Evolutionary conservation across 2,797 vertebrate species (phyloP).

Genomic region (Sternotherus odoratus): DNA sequence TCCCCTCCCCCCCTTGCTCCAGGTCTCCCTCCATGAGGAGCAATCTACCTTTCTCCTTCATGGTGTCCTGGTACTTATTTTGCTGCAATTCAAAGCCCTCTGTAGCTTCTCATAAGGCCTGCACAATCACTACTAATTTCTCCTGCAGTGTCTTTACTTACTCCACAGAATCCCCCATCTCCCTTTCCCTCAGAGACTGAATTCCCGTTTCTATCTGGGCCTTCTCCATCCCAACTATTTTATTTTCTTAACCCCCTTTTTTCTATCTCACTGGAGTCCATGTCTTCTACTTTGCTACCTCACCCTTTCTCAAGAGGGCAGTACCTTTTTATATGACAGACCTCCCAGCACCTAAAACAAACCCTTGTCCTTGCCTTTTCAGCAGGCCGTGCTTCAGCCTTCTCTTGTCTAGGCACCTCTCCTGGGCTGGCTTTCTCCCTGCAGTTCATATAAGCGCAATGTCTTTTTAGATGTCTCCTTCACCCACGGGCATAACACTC

Average conservation of each 20-base stretch:
- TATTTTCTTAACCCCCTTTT: background rate
- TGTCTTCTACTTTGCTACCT: background rate
- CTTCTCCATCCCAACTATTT: background rate
- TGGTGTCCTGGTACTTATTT: background rate
- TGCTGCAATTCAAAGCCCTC: background rate
- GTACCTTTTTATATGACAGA: background rate
- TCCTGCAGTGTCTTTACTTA: background rate
- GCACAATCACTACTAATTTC: background rate
- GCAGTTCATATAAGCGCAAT: background rate
- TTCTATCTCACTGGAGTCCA: background rate
- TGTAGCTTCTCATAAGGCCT: background rate
- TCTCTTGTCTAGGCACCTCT: background rate
- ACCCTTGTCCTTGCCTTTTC: background rate
- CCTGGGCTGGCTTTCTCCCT: background rate
- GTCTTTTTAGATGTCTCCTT: background rate
- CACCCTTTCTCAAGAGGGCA: background rate
- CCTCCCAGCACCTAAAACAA: background rate
- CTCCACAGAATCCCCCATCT: background rate
- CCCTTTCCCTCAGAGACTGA: background rate
- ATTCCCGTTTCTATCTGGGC: background rate
- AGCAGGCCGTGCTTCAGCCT: background rate
- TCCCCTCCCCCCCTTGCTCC: background rate
- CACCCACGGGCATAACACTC: background rate
- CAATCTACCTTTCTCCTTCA: background rate
- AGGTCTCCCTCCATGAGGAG: background rate